Evolutionary conservation across 2,797 vertebrate genomes (phyloP).

Genomic region (Carcharodon carcharias): DNA sequence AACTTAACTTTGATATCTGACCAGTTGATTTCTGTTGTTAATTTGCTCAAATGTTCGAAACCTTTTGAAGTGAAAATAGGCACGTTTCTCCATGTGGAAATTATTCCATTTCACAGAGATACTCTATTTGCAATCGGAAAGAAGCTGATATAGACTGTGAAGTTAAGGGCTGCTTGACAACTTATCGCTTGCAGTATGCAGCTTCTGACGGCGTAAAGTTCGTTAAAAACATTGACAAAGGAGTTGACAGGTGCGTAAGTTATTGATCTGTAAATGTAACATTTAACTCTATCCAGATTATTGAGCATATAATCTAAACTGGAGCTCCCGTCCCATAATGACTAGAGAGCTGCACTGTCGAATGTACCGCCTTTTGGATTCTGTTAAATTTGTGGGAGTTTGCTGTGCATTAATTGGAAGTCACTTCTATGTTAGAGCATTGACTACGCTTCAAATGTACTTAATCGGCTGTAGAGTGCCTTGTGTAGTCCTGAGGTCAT

Average conservation of each 20-base stretch:
- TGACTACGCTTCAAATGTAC: no score
- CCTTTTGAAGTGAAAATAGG: background rate
- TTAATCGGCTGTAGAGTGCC: no score
- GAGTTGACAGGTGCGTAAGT: conserved; percentile 13
- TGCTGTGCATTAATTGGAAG: background rate
- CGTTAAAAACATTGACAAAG: background rate
- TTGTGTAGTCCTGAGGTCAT: background rate
- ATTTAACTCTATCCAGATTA: background rate
- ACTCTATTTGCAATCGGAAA: background rate
- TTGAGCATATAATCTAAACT: background rate
- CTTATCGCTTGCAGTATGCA: background rate
- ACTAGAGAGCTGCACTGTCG: background rate
- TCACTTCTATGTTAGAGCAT: no score
- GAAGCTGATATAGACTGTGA: background rate
- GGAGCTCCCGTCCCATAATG: background rate
- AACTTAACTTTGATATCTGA: background rate
- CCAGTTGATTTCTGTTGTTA: background rate
- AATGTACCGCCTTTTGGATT: background rate
- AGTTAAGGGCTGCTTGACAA: background rate
- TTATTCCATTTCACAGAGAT: background rate
- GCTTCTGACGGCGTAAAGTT: background rate
- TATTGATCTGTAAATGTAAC: background rate
- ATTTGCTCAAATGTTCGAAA: background rate
- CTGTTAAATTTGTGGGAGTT: background rate
- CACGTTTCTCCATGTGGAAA: background rate